These are phyloP conservation scores for Kryptolebias ocellatus DNA, from an alignment of 2,797 vertebrate genomes.

Conservation along the genomic window DNA sequence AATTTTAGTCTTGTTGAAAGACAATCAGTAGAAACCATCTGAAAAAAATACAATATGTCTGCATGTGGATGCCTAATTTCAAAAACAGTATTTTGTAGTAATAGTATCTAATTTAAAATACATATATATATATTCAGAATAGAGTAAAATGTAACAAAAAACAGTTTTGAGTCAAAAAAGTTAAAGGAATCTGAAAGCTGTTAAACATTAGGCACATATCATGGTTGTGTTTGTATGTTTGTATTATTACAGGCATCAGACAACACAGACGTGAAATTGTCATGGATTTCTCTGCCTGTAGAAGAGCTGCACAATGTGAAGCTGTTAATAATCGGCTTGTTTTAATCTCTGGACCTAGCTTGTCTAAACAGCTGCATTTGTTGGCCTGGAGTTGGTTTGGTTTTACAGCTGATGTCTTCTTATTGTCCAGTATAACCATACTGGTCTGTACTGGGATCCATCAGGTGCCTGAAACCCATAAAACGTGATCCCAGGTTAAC, in stretches of 20 bases:
- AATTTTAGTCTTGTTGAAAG: too few relatives aligned
- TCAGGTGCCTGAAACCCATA: conserved; percentile 71
- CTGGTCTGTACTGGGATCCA: conserved; percentile 77
- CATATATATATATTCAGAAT: too few relatives aligned
- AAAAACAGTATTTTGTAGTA: too few relatives aligned
- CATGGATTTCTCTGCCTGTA: too few relatives aligned
- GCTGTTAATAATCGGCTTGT: conserved; percentile 9
- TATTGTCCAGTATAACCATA: conserved; percentile 78
- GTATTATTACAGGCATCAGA: not conserved
- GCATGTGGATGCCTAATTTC: too few relatives aligned
- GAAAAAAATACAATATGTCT: not conserved
- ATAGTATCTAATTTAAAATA: too few relatives aligned
- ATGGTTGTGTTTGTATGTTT: not conserved
- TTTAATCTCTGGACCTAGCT: conserved; percentile 11
- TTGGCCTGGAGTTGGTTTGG: conserved; percentile 87
- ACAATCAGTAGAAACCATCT: not conserved
- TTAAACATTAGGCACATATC: conserved; percentile 45
- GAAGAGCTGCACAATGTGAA: too few relatives aligned
- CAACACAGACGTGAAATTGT: too few relatives aligned
- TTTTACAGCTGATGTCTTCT: conserved; percentile 42
- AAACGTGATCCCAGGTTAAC: conserved; percentile 14
- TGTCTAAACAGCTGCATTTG: conserved; percentile 79
- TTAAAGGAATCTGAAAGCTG: conserved; percentile 42
- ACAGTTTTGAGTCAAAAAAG: conserved; percentile 30
- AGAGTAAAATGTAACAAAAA: conserved; percentile 27